These are phyloP conservation scores for Anguilla rostrata DNA, from an alignment of 2,113 vertebrate genomes.

Conservation along the genomic window DNA sequence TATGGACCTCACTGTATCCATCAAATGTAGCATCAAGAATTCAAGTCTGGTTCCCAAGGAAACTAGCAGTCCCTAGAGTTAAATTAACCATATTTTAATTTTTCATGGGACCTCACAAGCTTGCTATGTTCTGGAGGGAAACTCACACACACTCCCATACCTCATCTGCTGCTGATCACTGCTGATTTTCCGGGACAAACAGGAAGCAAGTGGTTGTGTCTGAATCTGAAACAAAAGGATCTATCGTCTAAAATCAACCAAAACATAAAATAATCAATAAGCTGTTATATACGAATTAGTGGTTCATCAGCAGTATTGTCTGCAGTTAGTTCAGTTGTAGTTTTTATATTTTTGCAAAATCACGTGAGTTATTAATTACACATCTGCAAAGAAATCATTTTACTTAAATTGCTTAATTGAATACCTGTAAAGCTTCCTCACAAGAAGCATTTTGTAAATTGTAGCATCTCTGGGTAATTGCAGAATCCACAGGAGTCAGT, in stretches of 20 bases:
- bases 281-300: neutral
- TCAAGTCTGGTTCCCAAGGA: neutral
- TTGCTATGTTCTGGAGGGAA: no score
- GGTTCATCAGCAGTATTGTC: neutral
- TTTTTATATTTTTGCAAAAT: no score
- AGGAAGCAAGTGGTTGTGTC: slow-evolving; percentile 31
- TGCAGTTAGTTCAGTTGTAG: no score
- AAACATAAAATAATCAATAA: neutral
- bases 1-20: no score
- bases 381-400: neutral
- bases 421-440: slow-evolving; percentile 51
- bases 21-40: neutral
- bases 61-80: neutral
- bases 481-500: slow-evolving; percentile 74
- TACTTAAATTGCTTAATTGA: neutral
- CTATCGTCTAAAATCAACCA: neutral
- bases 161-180: slow-evolving; percentile 37
- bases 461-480: slow-evolving; percentile 71
- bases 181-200: slow-evolving; percentile 32
- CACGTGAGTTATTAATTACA: no score
- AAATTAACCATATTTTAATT: neutral
- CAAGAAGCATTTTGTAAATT: slow-evolving; percentile 62
- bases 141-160: neutral
- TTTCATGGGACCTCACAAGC: neutral
- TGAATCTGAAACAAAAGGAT: slow-evolving; percentile 38